Percentiles rank a stretch among this genome's conserved stretches.
Conservation (phyloP, 2,113 vertebrate genomes). For the Epinephelus fuscoguttatus region DNA sequence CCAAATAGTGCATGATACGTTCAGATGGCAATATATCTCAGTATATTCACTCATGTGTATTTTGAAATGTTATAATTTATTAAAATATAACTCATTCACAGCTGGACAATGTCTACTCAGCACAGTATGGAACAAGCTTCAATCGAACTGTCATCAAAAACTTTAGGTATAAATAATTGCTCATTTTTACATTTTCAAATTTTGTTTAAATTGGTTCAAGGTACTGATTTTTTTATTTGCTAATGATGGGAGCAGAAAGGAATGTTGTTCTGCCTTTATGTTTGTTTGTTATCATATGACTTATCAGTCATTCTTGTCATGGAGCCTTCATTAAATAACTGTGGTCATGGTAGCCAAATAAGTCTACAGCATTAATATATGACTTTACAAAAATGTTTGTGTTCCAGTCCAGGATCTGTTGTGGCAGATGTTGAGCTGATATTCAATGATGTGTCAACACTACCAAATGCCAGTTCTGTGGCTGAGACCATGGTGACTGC, state of each 20-base stretch:
- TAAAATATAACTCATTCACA: background rate
- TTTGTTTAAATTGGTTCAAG: background rate
- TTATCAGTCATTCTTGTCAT: background rate
- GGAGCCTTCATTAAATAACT: background rate
- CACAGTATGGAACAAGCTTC: background rate
- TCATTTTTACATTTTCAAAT: background rate
- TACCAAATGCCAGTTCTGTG: slow-evolving; percentile 4
- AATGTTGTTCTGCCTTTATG: background rate
- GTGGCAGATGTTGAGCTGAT: slow-evolving; percentile 12
- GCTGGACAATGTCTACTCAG: accelerated
- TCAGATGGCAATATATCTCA: background rate
- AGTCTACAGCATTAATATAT: background rate
- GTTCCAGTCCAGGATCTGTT: slow-evolving; percentile 25
- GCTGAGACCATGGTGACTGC: slow-evolving; percentile 10
- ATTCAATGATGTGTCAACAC: background rate
- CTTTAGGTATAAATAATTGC: slow-evolving; percentile 34
- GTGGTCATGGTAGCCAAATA: background rate
- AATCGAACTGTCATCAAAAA: background rate
- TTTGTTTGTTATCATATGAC: too few species aligned
- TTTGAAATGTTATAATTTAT: background rate
- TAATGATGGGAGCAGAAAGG: background rate
- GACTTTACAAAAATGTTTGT: background rate
- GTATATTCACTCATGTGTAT: background rate
- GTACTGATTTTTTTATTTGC: background rate
- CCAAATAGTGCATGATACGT: background rate